Evolutionary conservation across 2,888 invertebrate genomes (phyloP).

Genomic region (Aleiodes leptofemur): DNA sequence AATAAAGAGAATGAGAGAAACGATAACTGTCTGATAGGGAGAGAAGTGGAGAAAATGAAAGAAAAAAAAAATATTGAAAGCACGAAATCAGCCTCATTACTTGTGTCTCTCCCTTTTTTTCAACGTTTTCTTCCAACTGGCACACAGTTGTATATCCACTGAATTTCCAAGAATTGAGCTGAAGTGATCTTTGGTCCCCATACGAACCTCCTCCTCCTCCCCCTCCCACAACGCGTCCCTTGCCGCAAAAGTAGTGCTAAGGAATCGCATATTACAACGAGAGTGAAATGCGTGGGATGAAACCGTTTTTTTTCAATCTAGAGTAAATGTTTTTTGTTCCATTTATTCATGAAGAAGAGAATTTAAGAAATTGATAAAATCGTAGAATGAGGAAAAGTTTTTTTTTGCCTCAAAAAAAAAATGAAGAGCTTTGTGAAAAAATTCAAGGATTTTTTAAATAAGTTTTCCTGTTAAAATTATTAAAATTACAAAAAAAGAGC

Average conservation of each 20-base stretch:
- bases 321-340: no score
- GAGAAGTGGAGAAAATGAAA: slow-evolving; percentile 52
- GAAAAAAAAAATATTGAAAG: slow-evolving; percentile 70
- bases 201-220: slow-evolving; percentile 21
- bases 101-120: slow-evolving; percentile 65
- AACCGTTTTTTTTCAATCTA: no score
- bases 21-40: slow-evolving; percentile 70
- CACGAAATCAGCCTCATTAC: slow-evolving; percentile 73
- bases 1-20: slow-evolving; percentile 34
- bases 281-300: no score
- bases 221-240: not conserved
- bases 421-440: no score
- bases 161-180: slow-evolving; percentile 68
- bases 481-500: no score
- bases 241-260: no score
- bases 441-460: no score
- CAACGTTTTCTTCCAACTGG: slow-evolving; percentile 30
- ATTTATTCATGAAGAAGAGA: slow-evolving; percentile 16
- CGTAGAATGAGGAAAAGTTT: not conserved
- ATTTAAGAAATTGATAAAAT: slow-evolving; percentile 45
- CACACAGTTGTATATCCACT: slow-evolving; percentile 48
- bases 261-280: no score
- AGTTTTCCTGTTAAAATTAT: no score
- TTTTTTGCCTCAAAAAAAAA: no score
- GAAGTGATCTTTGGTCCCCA: slow-evolving; percentile 68